Evolutionary conservation across 2,113 vertebrate genomes (phyloP).

Genomic region (Tragulus kanchil): DNA sequence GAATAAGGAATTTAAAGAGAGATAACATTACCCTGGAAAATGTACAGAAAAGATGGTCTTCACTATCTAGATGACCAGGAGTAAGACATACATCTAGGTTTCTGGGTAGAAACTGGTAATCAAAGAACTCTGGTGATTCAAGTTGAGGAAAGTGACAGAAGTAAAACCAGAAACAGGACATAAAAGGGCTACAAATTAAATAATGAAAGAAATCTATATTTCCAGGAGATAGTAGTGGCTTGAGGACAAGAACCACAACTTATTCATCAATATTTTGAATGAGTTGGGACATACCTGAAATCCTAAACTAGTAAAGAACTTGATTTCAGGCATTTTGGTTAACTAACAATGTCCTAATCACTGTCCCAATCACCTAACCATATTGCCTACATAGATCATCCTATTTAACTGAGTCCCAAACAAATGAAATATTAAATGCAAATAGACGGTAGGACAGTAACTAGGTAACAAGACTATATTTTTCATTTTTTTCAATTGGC

Average conservation of each 20-base stretch:
- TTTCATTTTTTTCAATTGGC: constrained; percentile 49
- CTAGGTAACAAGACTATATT: background rate
- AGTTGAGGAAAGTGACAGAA: background rate
- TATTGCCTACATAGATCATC: background rate
- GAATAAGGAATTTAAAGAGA: constrained; percentile 6
- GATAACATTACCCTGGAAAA: background rate
- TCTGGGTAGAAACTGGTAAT: constrained; percentile 6
- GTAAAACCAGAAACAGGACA: background rate
- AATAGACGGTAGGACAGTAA: background rate
- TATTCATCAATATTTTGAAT: background rate
- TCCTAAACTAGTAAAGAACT: background rate
- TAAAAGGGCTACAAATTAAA: background rate
- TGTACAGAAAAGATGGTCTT: background rate
- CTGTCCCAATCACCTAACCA: background rate
- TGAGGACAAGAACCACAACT: background rate
- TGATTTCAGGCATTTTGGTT: background rate
- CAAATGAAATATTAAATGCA: constrained; percentile 49
- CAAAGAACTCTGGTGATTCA: background rate
- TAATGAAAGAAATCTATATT: no score
- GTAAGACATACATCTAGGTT: background rate
- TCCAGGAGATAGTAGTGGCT: background rate
- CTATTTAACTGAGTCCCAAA: background rate
- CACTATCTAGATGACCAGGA: background rate
- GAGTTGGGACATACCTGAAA: background rate
- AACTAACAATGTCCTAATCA: background rate